Evolutionary conservation across 2,113 vertebrate genomes (phyloP), one percentile per base, ranked within the genome.

Genomic region (Bagarius yarrelli): DNA sequence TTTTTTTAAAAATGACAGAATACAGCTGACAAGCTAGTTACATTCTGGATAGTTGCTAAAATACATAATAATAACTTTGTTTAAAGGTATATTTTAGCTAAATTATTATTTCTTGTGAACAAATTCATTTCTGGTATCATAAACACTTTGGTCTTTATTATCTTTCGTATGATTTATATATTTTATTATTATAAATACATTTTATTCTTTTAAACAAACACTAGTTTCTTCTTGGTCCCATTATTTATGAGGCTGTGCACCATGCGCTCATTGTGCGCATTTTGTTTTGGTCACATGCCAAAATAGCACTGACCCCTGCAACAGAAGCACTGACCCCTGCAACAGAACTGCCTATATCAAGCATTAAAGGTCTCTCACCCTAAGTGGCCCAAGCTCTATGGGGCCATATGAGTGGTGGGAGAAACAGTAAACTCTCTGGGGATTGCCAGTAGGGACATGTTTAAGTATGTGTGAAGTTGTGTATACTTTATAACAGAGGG

Each of bases 231-330:
- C 32, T 36, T 66, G 32, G 21, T 59, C 9, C 14, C 32, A 25
- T 57, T 57, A 59, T 56, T 75, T 18, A 23, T 3, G 57, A 67
- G 30, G 40, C 40, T 79, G 15, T 64, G 57, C 53, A 14, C 61
- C n/a, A 18, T 8, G 6, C 44, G 27, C 13, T 23, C 11, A 53
- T 53, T 67, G 69, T 74, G 32, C 55, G 73, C 34, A 36, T 67
- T 77, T 57, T 59, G 55, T 36, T 64, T 80, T 61, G 60, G 79
- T 74, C 57, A 77, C 81, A 81, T 85, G 59, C 81, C 78, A 70
- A 44, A 74, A 47, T 78, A 61, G 40, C 78, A 56, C 1, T 85
- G 84, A 81, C 79, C 81, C 74, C n/a, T 81, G 36, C 75, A 70
- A 59, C 18, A 56, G 34, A 70, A 61, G 40, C 78, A 63, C 1